These are phyloP conservation scores for Lepidostoma basale DNA, from an alignment of 1,140 invertebrate genomes.

Conservation along the genomic window DNA sequence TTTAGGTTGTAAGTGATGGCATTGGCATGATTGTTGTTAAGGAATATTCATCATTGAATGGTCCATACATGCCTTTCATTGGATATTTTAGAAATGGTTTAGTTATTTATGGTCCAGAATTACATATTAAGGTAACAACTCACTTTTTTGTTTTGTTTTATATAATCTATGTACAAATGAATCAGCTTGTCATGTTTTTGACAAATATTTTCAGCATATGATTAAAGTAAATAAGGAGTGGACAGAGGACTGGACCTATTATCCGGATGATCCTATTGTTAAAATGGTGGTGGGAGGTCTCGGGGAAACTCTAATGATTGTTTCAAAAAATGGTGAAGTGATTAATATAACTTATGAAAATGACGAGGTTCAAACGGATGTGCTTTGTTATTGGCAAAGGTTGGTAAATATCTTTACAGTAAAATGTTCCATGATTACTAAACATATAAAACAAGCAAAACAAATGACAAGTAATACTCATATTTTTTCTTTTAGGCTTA, in stretches of 20 bases:
- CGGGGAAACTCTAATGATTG: slow-evolving; percentile 50
- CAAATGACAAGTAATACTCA: too few relatives aligned
- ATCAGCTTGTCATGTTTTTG: too few relatives aligned
- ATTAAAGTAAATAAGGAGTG: slow-evolving; percentile 52
- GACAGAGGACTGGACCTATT: slow-evolving; percentile 50
- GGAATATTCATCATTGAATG: slow-evolving; percentile 50
- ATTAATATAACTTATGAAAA: slow-evolving; percentile 43
- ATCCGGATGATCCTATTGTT: slow-evolving; percentile 46
- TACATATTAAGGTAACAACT: slow-evolving; percentile 49
- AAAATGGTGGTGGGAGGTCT: slow-evolving; percentile 50
- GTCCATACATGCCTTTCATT: slow-evolving; percentile 48
- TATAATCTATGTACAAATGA: too few relatives aligned
- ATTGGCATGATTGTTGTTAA: slow-evolving; percentile 52
- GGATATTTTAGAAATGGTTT: slow-evolving; percentile 53
- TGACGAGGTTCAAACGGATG: slow-evolving; percentile 5
- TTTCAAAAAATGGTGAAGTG: slow-evolving; percentile 51
- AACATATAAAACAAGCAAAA: too few relatives aligned
- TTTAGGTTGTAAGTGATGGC: slow-evolving; percentile 47
- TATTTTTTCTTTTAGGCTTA: slow-evolving; percentile 33
- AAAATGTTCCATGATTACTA: too few relatives aligned
- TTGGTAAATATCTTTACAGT: slow-evolving; percentile 12
- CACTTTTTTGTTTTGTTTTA: too few relatives aligned
- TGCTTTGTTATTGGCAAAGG: slow-evolving; percentile 32
- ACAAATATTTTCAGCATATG: slow-evolving; percentile 48
- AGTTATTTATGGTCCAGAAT: slow-evolving; percentile 56